Conservation (phyloP, 2,113 vertebrate genomes). For the Apus apus region DNA sequence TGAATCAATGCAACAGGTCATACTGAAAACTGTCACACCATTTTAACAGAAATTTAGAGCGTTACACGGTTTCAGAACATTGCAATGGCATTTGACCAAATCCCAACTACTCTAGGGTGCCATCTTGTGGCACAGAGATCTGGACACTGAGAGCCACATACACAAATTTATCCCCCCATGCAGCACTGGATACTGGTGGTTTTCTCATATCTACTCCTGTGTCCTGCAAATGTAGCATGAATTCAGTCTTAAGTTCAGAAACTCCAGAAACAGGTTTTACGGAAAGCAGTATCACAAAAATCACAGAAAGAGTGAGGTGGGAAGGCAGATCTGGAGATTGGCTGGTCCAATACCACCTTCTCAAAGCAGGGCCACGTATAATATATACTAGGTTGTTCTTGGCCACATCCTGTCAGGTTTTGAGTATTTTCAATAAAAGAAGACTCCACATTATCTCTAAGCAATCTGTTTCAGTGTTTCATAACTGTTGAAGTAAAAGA, state of each 20-base stretch:
- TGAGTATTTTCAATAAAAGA: not conserved
- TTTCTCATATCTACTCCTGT: not conserved
- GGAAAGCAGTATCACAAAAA: not conserved
- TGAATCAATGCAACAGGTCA: not conserved
- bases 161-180: too few relatives aligned
- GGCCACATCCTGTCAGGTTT: not conserved
- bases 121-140: slow-evolving; percentile 21
- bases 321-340: not conserved
- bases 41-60: not conserved
- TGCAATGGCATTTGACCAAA: not conserved
- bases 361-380: not conserved
- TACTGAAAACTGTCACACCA: not conserved
- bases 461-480: not conserved
- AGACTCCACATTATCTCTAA: not conserved
- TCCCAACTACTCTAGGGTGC: slow-evolving; percentile 23
- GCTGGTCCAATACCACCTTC: not conserved
- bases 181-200: not conserved
- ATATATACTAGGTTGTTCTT: not conserved
- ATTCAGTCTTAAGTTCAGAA: not conserved
- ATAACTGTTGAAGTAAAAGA: not conserved
- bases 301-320: not conserved
- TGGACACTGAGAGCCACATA: not conserved
- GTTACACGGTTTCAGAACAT: not conserved
- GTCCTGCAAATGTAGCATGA: not conserved
- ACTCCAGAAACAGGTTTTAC: not conserved